Conservation (phyloP, 1,140 invertebrate species). For the Anastatus disparis region DNA sequence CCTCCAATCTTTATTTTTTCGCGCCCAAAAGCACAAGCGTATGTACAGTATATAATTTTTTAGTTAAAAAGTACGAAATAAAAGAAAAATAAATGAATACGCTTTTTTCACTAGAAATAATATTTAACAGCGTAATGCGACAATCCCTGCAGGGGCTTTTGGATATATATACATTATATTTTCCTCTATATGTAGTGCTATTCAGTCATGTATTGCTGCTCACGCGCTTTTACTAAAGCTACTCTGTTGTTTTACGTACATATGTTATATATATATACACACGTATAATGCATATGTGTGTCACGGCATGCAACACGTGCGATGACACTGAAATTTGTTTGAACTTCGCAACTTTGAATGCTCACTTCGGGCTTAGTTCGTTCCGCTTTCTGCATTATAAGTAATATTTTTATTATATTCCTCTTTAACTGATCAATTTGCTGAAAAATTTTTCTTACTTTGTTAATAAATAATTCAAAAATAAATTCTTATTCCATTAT, state of each 20-base stretch:
- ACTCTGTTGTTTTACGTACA: conserved; percentile 47
- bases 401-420: conserved; percentile 36
- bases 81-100: no score
- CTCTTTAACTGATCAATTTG: conserved; percentile 39
- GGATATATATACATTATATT: no score
- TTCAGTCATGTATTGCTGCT: no score
- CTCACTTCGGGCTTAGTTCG: background rate
- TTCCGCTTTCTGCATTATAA: conserved; percentile 15
- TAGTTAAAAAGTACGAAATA: no score
- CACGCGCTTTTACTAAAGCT: no score
- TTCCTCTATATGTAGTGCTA: no score
- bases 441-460: no score
- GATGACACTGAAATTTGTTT: conserved; percentile 43
- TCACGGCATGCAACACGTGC: conserved; percentile 43
- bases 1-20: conserved; percentile 52
- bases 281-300: background rate
- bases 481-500: no score
- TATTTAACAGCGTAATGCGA: conserved; percentile 55
- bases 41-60: conserved; percentile 47
- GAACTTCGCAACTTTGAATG: conserved; percentile 24
- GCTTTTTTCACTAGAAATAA: conserved; percentile 54
- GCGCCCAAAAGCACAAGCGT: conserved; percentile 35
- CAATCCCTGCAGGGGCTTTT: conserved; percentile 44
- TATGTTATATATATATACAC: no score
- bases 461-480: no score